Conservation (phyloP, 2,113 vertebrate genomes). For the Chionis minor region DNA sequence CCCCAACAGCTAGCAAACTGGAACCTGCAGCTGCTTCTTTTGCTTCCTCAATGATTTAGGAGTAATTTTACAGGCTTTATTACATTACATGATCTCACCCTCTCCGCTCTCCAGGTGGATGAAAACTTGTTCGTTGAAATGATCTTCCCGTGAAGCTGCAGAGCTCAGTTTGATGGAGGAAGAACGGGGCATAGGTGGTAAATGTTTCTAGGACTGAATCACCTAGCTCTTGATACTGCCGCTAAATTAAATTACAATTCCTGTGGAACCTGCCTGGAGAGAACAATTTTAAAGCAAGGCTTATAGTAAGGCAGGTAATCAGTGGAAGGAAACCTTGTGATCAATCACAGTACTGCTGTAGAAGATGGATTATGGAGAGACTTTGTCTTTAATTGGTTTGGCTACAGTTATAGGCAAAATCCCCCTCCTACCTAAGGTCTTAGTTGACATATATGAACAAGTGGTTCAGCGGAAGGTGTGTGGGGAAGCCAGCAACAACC, state of each 20-base stretch:
- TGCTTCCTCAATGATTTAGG: conserved; percentile 37
- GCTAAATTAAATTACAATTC: conserved; percentile 10
- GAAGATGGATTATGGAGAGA: neutral
- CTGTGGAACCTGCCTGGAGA: neutral
- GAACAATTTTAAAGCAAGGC: neutral
- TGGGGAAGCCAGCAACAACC: neutral
- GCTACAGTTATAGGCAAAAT: neutral
- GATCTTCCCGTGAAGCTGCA: neutral
- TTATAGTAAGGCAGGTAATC: neutral
- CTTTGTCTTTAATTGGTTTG: neutral
- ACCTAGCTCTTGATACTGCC: neutral
- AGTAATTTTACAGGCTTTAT: conserved; percentile 63
- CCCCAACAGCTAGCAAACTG: conserved; percentile 13
- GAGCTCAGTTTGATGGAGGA: neutral
- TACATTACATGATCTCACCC: conserved; percentile 15
- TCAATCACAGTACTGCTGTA: neutral
- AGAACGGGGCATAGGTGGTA: neutral
- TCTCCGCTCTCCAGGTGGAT: neutral
- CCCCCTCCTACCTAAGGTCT: neutral
- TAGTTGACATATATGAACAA: neutral
- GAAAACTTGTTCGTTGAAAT: neutral
- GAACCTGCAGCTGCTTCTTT: conserved; percentile 61
- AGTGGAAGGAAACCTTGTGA: neutral
- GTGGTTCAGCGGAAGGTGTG: neutral
- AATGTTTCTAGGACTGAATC: conserved; percentile 29